phyloP scores from a whole-genome alignment of 2,797 vertebrate species.

The Lycodopsis pacificus region DNA sequence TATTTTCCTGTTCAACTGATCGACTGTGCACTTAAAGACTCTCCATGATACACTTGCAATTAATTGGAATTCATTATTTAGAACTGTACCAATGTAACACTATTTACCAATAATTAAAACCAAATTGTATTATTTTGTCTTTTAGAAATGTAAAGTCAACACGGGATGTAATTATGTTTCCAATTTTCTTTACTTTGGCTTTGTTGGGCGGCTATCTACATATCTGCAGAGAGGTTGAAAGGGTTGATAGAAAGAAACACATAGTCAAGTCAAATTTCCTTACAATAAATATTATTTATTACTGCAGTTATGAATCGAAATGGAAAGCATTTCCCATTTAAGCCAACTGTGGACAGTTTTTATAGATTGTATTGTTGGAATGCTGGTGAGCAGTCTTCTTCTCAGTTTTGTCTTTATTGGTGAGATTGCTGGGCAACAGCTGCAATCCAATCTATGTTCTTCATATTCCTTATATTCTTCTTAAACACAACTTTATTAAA shows the following conservation, averaged over 20 bases:
- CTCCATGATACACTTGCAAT: no score
- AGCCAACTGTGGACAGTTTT: constrained; percentile 62
- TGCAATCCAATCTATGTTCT: neutral
- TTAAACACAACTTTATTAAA: neutral
- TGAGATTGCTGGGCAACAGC: neutral
- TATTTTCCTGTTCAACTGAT: no score
- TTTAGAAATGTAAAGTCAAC: no score
- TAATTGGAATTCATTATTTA: no score
- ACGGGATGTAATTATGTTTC: no score
- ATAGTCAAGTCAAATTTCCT: constrained; percentile 28
- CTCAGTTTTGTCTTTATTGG: neutral
- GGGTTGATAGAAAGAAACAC: constrained; percentile 6
- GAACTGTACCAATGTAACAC: no score
- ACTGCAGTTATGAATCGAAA: constrained; percentile 62
- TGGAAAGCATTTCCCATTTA: constrained; percentile 60
- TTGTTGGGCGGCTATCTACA: no score
- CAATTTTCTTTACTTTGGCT: no score
- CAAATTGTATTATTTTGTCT: no score
- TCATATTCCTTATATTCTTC: neutral
- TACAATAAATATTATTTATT: constrained; percentile 79
- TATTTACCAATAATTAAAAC: no score
- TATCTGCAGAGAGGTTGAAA: neutral
- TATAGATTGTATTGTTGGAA: constrained; percentile 58
- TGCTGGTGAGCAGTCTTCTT: neutral
- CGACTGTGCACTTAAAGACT: no score